phyloP scores from a whole-genome alignment of 1,140 invertebrate species.

The Drosophila sp. region DNA sequence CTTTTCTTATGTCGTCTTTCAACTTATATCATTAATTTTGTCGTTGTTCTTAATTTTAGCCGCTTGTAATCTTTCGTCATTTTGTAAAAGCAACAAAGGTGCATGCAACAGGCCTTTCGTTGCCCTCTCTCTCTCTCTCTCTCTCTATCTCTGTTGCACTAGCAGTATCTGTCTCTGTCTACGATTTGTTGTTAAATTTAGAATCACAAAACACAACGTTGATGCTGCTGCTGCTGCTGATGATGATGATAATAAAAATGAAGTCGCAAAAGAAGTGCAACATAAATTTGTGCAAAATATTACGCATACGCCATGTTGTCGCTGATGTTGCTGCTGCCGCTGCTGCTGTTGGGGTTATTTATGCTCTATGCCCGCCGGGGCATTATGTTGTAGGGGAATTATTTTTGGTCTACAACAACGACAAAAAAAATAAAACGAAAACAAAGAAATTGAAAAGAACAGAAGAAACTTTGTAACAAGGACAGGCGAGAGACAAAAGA shows the following conservation, averaged over 20 bases:
- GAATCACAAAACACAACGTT: constrained; percentile 38
- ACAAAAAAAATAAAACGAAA: background rate
- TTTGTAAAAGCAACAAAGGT: constrained; percentile 27
- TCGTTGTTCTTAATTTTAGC: constrained; percentile 60
- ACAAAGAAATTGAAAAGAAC: constrained; percentile 11
- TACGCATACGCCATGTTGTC: constrained; percentile 69
- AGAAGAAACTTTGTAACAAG: constrained; percentile 70
- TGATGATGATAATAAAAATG: constrained; percentile 69
- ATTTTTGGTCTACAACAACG: constrained; percentile 47
- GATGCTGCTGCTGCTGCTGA: constrained; percentile 37
- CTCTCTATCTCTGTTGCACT: constrained; percentile 6
- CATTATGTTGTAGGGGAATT: constrained; percentile 43
- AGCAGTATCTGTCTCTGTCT: constrained; percentile 9
- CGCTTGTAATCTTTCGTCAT: constrained; percentile 63
- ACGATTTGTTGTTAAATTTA: constrained; percentile 63
- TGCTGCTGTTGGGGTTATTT: constrained; percentile 58
- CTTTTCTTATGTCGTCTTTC: constrained; percentile 17
- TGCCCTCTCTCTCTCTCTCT: constrained; percentile 6
- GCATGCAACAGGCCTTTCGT: constrained; percentile 14
- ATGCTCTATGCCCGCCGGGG: constrained; percentile 55
- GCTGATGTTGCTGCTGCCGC: constrained; percentile 35
- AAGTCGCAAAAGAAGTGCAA: constrained; percentile 75
- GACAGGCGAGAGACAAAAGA: constrained; percentile 52
- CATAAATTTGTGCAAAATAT: constrained; percentile 76
- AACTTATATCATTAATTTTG: constrained; percentile 60